A percentile compares a stretch with the other conserved stretches of the same genome.
These are phyloP conservation scores for Pachliopta kotzebuea DNA, from an alignment of 2,888 invertebrate genomes.

Conservation along the genomic window DNA sequence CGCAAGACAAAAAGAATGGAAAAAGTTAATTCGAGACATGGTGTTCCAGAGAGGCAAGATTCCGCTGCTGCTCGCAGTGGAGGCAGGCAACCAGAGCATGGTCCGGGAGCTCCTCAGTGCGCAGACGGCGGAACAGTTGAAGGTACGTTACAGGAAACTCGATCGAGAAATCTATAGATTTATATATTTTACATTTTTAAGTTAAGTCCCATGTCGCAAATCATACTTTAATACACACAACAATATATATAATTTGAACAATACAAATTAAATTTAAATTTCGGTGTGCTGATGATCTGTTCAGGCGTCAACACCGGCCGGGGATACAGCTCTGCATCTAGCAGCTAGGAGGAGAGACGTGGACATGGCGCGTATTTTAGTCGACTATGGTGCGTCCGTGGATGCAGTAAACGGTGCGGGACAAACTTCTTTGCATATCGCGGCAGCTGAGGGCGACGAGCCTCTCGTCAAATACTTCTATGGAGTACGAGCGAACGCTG, in stretches of 20 bases:
- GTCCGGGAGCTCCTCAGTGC: constrained; percentile 94
- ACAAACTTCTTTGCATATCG: constrained; percentile 96
- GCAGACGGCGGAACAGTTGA: constrained; percentile 93
- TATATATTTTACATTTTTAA: neutral
- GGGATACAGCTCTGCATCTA: constrained; percentile 96
- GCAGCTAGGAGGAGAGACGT: constrained; percentile 96
- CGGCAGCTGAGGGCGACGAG: constrained; percentile 97
- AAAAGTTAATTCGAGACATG: constrained; percentile 80
- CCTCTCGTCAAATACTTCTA: constrained; percentile 96
- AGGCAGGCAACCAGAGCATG: constrained; percentile 97
- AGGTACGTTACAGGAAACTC: constrained; percentile 63
- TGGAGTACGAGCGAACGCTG: constrained; percentile 95
- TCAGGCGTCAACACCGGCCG: constrained; percentile 89
- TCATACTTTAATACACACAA: no score
- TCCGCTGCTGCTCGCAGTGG: constrained; percentile 95
- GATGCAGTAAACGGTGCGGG: constrained; percentile 97
- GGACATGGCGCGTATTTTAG: constrained; percentile 94
- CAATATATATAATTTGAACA: no score
- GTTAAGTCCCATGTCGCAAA: neutral
- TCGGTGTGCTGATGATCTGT: constrained; percentile 4
- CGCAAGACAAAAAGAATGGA: constrained; percentile 76
- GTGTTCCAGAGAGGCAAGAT: constrained; percentile 93
- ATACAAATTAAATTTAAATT: neutral
- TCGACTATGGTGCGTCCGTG: constrained; percentile 95
- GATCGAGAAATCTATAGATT: neutral